Base-by-base conservation (phyloP, 2,888 invertebrate genomes). In the Mongoloraphidia duomilia region DNA sequence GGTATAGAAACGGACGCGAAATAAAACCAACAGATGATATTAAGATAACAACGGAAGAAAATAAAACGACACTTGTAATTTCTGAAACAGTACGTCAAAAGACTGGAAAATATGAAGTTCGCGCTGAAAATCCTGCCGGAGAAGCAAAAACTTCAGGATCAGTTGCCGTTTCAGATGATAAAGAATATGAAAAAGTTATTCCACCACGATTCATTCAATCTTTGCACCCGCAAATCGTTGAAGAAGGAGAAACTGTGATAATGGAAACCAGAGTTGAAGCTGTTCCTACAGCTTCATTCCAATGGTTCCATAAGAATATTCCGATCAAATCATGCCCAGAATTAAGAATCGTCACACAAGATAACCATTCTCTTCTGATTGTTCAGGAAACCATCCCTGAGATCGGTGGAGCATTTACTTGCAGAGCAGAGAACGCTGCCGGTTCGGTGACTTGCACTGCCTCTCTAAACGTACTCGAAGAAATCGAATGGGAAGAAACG, bases 401-500 rank as follows among this genome's bases (percentile, higher is more conserved):
- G 63, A 76, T 76, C 57, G 71, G 77, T 49, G 92, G 90, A 26
- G 75, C 82, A 34, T 84, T 89, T 59, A 90, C 88, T 14, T 92
- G 92, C 59, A 76, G 88, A 59, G 93, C 93, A 3, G 87, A 90
- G 67, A 94, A 94, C 65, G 85, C 84, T 45, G 84, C 82, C 44
- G 94, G 94, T 9, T 88, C 88, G 1, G 87, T 90, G 8, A 86
- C 87, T n/a, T 84, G 84, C 57, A 85, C 88, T 1, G 87, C 90
- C 3, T 79, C 80, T 14, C 62, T 90, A 5, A 74, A 77, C 57
- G 65, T 82, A 17, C 62, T 80, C 36, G 77, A 81, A 51, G 73
- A 73, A 54, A 64, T 69, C 33, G 64, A 64, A 49, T 72, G 72
- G 69, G 76, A 81, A 60, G 74, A 78, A 57, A 70, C 74, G 1